Percentiles rank a stretch among this genome's conserved stretches.
These are phyloP conservation scores for Hartigia nigra DNA, from an alignment of 2,888 invertebrate species.

Conservation along the genomic window DNA sequence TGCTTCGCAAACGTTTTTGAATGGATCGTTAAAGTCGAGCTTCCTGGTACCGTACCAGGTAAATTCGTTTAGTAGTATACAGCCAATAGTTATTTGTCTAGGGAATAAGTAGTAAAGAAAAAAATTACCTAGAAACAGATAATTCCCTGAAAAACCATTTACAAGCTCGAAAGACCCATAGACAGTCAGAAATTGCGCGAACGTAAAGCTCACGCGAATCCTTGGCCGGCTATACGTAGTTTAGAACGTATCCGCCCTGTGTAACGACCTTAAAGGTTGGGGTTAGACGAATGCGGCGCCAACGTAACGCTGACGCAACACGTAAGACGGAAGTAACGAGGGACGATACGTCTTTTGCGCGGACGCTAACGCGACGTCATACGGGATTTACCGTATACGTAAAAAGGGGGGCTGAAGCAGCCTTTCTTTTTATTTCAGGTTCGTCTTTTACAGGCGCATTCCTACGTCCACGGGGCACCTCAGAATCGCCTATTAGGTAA, in stretches of 20 bases:
- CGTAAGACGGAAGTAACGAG: slow-evolving; percentile 42
- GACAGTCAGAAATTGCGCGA: not conserved
- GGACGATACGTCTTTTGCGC: slow-evolving; percentile 39
- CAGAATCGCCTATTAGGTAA: slow-evolving; percentile 13
- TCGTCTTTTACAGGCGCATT: slow-evolving; percentile 9
- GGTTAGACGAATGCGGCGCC: slow-evolving; percentile 55
- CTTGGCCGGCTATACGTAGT: not conserved
- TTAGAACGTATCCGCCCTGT: not conserved
- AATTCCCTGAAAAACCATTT: not conserved
- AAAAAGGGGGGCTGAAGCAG: not conserved
- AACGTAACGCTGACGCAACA: slow-evolving; percentile 58
- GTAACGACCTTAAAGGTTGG: not conserved
- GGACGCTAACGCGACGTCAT: slow-evolving; percentile 26
- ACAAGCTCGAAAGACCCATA: not conserved
- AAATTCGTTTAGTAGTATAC: not conserved
- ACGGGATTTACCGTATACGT: slow-evolving; percentile 11
- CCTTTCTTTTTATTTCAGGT: not conserved
- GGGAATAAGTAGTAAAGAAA: not conserved
- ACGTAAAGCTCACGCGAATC: not conserved
- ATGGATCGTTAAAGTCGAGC: slow-evolving; percentile 6
- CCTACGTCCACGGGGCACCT: not conserved
- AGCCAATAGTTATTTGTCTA: not conserved
- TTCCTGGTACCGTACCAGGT: slow-evolving; percentile 1
- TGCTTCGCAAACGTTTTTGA: slow-evolving; percentile 1
- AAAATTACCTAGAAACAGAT: not conserved